Base-by-base conservation (phyloP, 2,888 invertebrate genomes). In the Brenthis daphne region DNA sequence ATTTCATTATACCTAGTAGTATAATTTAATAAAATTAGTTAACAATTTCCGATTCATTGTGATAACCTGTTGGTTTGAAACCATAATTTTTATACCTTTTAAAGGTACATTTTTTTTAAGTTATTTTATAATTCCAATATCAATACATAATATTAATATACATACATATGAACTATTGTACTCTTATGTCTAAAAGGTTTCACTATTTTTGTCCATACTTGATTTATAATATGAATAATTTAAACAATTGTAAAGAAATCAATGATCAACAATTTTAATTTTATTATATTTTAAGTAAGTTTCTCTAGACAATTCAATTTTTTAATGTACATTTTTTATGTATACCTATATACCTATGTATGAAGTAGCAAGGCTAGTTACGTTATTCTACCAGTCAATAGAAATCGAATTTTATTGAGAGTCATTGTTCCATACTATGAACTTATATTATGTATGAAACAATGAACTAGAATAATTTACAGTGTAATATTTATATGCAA, bases 1-100 rank as follows among this genome's bases (percentile, higher is more conserved):
- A 11, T 43, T 43, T 43, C 8, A 43, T 1, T 43, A 43, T 43
- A 43, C 37, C 37, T 11, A 57, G n/a, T 16, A 16, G 33, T 43
- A 37, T 37, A 16, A 57, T 33, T 60, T 43, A 43, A 43, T 43
- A 43, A 29, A 48, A n/a, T 48, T 48, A 29, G 48, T n/a, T 60
- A 11, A 48, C 11, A 16, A 50, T 60, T 29, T 29, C 60, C 16
- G 50, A 12, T 60, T 60, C 16, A 5, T 50, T 50, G 60, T 60
- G 60, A 60, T 60, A 60, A 58, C 14, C 29, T 29, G n/a, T 60
- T 50, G 60, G 60, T 60, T 60, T 11, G 50, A 24, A 60, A 60
- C 60, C 60, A 60, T 29, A 50, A 29, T 43, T 43, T 43, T 43
- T 11, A 43, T n/a, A 60, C 60, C 60, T 60, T 60, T 29, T 48